These are phyloP conservation scores for Motacilla alba DNA, from an alignment of 2,113 vertebrate genomes.

Conservation along the genomic window DNA sequence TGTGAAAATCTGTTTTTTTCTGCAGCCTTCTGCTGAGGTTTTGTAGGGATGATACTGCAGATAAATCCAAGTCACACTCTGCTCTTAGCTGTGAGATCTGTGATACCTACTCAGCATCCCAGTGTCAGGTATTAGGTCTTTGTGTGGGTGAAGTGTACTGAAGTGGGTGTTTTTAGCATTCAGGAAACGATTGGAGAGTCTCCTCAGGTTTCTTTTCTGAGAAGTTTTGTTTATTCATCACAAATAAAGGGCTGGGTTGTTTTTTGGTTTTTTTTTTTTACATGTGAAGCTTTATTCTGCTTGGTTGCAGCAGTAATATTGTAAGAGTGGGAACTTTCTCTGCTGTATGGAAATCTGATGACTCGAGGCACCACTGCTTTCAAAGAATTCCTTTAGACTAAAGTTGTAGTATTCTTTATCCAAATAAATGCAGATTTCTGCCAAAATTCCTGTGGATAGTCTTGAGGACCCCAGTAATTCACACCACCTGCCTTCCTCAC, in stretches of 20 bases:
- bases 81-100: not conserved
- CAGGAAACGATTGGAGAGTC: not conserved
- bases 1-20: not conserved
- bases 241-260: not conserved
- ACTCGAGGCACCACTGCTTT: not conserved
- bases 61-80: not conserved
- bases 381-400: not conserved
- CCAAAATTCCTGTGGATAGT: not conserved
- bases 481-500: not conserved
- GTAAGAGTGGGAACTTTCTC: not conserved
- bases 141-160: conserved; percentile 14
- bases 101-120: conserved; percentile 16
- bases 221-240: not conserved
- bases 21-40: not conserved
- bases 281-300: not conserved
- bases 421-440: not conserved
- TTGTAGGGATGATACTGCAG: not conserved
- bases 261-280: not conserved
- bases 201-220: not conserved
- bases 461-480: not conserved
- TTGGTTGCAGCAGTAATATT: not conserved
- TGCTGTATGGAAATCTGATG: not conserved
- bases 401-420: not conserved
- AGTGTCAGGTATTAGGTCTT: not conserved
- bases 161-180: not conserved